Evolutionary conservation across 2,888 invertebrate genomes (phyloP).

Genomic region (Lagria hirta): DNA sequence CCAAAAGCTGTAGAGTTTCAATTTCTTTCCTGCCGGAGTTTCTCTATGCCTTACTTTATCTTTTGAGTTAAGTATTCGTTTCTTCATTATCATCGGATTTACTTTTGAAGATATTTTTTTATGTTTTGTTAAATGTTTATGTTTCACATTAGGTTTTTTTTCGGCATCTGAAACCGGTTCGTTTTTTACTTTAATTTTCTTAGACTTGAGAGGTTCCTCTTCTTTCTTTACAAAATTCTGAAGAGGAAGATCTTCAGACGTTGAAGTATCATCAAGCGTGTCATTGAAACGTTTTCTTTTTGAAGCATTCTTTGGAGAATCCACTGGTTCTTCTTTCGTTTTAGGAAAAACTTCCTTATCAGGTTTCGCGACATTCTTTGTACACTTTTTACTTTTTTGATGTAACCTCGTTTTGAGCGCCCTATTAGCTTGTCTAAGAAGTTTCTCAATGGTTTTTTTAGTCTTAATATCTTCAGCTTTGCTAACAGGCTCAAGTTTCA

Average conservation of each 20-base stretch:
- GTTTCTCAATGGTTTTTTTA: constrained; percentile 35
- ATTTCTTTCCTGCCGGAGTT: constrained; percentile 51
- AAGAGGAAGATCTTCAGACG: constrained; percentile 16
- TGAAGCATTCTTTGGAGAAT: no score
- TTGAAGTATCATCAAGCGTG: constrained; percentile 11
- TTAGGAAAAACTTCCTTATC: constrained; percentile 10
- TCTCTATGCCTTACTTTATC: constrained; percentile 23
- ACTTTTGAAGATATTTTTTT: constrained; percentile 28
- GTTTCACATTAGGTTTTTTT: constrained; percentile 10
- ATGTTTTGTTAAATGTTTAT: constrained; percentile 24
- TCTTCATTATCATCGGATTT: constrained; percentile 35
- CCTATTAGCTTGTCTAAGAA: constrained; percentile 36
- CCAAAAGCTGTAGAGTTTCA: constrained; percentile 70
- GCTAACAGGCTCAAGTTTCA: constrained; percentile 33
- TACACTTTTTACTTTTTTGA: constrained; percentile 17
- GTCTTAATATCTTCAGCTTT: constrained; percentile 38
- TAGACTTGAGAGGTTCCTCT: constrained; percentile 11
- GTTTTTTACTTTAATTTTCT: constrained; percentile 22
- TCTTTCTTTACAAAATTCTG: constrained; percentile 14
- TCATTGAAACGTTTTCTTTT: constrained; percentile 27
- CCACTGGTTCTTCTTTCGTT: constrained; percentile 7
- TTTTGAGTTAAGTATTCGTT: constrained; percentile 22
- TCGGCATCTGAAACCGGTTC: constrained; percentile 21
- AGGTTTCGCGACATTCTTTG: constrained; percentile 19
- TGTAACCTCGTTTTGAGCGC: constrained; percentile 21